phyloP scores from a whole-genome alignment of 2,113 vertebrate genomes.

The Campylomormyrus numenius region DNA sequence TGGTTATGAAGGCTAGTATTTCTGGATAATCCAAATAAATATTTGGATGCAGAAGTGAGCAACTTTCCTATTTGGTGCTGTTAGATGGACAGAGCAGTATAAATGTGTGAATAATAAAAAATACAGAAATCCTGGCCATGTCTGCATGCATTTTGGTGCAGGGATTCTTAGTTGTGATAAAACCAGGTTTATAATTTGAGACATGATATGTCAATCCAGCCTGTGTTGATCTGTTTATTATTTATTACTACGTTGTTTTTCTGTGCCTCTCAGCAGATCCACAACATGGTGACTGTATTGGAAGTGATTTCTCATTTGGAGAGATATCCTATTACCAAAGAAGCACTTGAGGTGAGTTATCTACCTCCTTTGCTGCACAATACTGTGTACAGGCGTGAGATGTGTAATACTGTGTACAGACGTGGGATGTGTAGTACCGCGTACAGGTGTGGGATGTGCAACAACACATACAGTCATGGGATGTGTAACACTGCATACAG shows the following conservation, averaged over 20 bases:
- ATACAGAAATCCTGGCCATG: conserved; percentile 59
- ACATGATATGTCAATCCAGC: not conserved
- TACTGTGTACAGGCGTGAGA: not conserved
- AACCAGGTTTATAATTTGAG: not conserved
- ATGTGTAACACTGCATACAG: too few species aligned
- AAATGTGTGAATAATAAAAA: conserved; percentile 81
- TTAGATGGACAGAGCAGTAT: conserved; percentile 75
- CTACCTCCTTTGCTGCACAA: not conserved
- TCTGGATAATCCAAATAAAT: conserved; percentile 51
- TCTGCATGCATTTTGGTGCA: conserved; percentile 26
- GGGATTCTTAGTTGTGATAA: not conserved
- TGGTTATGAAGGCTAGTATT: not conserved
- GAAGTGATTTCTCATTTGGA: conserved; percentile 95
- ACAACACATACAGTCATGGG: too few species aligned
- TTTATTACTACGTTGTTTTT: conserved; percentile 9
- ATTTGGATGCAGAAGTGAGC: conserved; percentile 78
- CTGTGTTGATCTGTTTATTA: not conserved
- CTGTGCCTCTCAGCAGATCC: conserved; percentile 69
- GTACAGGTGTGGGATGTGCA: accelerated
- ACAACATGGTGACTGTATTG: conserved; percentile 89
- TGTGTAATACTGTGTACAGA: not conserved
- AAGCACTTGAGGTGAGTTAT: conserved; percentile 80
- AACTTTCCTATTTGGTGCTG: conserved; percentile 88
- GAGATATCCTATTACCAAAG: conserved; percentile 97
- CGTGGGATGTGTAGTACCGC: too few species aligned